phyloP scores from a whole-genome alignment of 2,888 invertebrate genomes.

The Apamea monoglypha region DNA sequence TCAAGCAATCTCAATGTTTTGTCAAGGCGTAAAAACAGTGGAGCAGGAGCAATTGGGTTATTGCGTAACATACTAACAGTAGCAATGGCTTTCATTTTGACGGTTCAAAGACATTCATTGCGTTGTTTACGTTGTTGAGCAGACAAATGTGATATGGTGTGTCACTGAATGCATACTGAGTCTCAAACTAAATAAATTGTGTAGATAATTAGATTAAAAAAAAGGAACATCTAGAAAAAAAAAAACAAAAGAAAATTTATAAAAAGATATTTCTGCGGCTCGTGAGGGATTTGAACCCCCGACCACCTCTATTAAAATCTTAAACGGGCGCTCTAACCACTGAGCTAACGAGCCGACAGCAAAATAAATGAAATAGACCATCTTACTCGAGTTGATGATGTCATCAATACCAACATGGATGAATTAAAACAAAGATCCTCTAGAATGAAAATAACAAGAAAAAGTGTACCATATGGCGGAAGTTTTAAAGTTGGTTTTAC shows the following conservation, averaged over 20 bases:
- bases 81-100: too few species aligned
- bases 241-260: background rate
- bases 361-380: rapidly evolving
- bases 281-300: conserved; percentile 75
- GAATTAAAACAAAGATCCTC: background rate
- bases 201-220: too few species aligned
- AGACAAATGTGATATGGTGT: too few species aligned
- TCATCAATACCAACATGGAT: background rate
- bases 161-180: too few species aligned
- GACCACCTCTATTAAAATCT: conserved; percentile 69
- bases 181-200: too few species aligned
- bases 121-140: too few species aligned
- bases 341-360: conserved; percentile 71
- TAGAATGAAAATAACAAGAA: background rate
- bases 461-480: rapidly evolving
- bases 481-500: conserved; percentile 7
- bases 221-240: background rate
- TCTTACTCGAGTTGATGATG: conserved; percentile 8
- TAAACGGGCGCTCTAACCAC: conserved; percentile 72
- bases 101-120: too few species aligned
- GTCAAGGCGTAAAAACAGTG: too few species aligned
- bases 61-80: too few species aligned
- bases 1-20: background rate
- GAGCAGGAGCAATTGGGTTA: too few species aligned
- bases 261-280: conserved; percentile 43